These are phyloP conservation scores for Leucoma salicis DNA, from an alignment of 2,888 invertebrate genomes.

Conservation along the genomic window DNA sequence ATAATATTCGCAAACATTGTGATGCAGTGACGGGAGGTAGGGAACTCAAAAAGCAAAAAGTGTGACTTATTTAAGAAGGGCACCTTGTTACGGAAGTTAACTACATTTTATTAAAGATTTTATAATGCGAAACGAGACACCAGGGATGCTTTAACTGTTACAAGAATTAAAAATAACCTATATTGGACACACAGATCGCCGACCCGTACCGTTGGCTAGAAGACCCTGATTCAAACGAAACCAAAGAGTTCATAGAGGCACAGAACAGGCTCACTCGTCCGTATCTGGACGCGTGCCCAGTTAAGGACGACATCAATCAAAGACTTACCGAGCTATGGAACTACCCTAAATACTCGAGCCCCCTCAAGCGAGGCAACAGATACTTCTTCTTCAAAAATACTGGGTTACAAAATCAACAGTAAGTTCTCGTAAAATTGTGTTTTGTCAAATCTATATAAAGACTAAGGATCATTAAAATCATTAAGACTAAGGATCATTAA, in stretches of 20 bases:
- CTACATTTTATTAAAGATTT: too few relatives aligned
- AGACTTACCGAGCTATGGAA: conserved; percentile 96
- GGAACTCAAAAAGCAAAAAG: too few relatives aligned
- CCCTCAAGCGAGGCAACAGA: conserved; percentile 89
- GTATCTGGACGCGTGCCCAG: conserved; percentile 89
- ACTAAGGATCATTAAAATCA: too few relatives aligned
- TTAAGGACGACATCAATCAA: conserved; percentile 87
- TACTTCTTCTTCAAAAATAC: conserved; percentile 97
- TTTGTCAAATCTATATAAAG: too few relatives aligned
- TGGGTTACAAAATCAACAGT: conserved; percentile 98
- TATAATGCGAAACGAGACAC: too few relatives aligned
- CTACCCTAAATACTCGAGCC: conserved; percentile 96
- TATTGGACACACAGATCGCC: conserved; percentile 81
- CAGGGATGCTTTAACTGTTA: too few relatives aligned
- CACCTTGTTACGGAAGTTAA: too few relatives aligned
- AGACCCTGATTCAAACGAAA: conserved; percentile 96
- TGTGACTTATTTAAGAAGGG: too few relatives aligned
- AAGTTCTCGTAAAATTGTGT: too few relatives aligned
- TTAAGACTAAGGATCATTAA: too few relatives aligned
- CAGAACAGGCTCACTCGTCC: conserved; percentile 95
- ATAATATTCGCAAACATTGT: too few relatives aligned
- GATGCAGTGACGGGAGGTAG: too few relatives aligned
- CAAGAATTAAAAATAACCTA: background rate
- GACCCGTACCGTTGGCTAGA: conserved; percentile 99
- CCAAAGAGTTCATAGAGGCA: conserved; percentile 93